These are phyloP conservation scores for Limnothrissa miodon DNA, from an alignment of 2,113 vertebrate species.

Conservation along the genomic window DNA sequence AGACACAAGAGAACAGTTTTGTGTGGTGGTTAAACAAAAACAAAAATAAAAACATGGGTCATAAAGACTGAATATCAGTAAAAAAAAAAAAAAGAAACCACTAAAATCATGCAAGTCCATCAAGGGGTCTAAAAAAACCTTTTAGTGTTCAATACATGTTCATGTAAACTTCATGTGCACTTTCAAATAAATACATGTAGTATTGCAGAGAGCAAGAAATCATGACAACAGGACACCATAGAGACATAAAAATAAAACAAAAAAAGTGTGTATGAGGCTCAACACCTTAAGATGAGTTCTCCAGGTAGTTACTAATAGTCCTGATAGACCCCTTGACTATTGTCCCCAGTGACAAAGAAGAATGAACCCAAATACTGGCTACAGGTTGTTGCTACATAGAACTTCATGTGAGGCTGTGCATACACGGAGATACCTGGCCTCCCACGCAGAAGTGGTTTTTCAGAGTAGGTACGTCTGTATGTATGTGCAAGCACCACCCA, in stretches of 20 bases:
- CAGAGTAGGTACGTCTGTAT: not conserved
- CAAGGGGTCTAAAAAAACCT: slow-evolving; percentile 48
- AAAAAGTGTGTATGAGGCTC: slow-evolving; percentile 12
- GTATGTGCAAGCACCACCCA: not conserved
- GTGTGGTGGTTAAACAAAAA: slow-evolving; percentile 50
- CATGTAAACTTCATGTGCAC: slow-evolving; percentile 67
- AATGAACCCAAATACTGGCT: not conserved
- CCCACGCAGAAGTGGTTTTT: not conserved
- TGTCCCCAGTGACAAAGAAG: not conserved
- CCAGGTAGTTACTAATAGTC: not conserved
- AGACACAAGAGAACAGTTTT: slow-evolving; percentile 57
- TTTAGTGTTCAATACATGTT: slow-evolving; percentile 71
- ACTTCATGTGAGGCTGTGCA: not conserved
- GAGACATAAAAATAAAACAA: slow-evolving; percentile 21
- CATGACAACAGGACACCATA: not conserved
- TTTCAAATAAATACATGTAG: slow-evolving; percentile 40
- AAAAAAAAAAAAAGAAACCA: slow-evolving; percentile 47
- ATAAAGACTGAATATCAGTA: slow-evolving; percentile 24
- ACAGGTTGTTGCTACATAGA: not conserved
- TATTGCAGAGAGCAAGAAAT: slow-evolving; percentile 51
- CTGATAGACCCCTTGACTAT: not conserved
- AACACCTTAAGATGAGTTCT: slow-evolving; percentile 5
- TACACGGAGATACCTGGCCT: not conserved
- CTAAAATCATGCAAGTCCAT: slow-evolving; percentile 39
- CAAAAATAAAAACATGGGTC: slow-evolving; percentile 17